These are phyloP conservation scores for Nerophis lumbriciformis DNA, from an alignment of 2,113 vertebrate species.

Conservation along the genomic window DNA sequence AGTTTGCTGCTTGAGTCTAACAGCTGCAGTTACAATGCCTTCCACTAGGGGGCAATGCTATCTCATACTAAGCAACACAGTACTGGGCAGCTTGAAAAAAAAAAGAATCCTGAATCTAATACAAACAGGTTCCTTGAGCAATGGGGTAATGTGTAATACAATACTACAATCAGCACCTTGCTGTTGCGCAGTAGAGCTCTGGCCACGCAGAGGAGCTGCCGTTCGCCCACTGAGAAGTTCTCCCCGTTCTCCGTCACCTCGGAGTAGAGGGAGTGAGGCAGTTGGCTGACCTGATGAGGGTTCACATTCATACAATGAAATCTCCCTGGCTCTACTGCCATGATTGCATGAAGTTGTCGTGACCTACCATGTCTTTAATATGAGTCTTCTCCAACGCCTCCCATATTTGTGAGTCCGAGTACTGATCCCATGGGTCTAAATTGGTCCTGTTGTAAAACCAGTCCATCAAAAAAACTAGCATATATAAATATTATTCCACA, in stretches of 20 bases:
- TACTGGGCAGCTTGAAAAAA: not conserved
- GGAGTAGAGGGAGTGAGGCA: constrained; percentile 70
- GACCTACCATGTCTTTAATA: constrained; percentile 73
- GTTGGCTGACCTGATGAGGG: constrained; percentile 64
- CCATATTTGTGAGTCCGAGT: constrained; percentile 73
- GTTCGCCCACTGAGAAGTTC: constrained; percentile 79
- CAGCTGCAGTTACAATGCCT: not conserved
- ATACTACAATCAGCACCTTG: constrained; percentile 65
- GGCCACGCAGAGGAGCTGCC: constrained; percentile 76
- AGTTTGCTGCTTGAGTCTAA: no score
- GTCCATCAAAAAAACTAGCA: constrained; percentile 2
- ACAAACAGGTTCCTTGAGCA: not conserved
- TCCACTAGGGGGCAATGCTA: constrained; percentile 65
- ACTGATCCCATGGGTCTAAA: constrained; percentile 73
- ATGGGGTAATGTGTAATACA: constrained; percentile 17
- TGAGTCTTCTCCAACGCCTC: constrained; percentile 75
- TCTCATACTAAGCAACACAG: constrained; percentile 16
- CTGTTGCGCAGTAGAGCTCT: constrained; percentile 77
- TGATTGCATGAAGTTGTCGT: not conserved
- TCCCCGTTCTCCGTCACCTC: constrained; percentile 78
- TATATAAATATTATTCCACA: constrained; percentile 2
- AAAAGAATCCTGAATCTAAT: not conserved
- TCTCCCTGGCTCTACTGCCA: not conserved
- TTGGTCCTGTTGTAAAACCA: constrained; percentile 64
- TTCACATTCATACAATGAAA: constrained; percentile 10